These are phyloP conservation scores for Blastobasis lacticolella DNA, from an alignment of 2,888 invertebrate species.

Conservation along the genomic window DNA sequence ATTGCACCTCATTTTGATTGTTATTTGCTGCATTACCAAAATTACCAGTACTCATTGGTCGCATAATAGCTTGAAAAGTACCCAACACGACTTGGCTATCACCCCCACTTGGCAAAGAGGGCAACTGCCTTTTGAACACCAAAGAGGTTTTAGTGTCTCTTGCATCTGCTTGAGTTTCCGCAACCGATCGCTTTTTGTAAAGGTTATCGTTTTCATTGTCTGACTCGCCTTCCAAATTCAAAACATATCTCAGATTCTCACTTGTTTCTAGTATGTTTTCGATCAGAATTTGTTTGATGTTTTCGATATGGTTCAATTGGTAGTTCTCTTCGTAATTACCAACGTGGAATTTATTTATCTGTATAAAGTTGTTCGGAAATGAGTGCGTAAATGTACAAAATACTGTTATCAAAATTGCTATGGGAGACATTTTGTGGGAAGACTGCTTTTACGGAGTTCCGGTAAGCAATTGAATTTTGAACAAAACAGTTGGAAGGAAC, in stretches of 20 bases:
- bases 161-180: neutral
- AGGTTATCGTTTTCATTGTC: conserved; percentile 4
- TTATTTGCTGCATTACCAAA: neutral
- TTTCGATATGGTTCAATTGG: conserved; percentile 13
- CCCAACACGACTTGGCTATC: conserved; percentile 29
- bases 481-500: too few relatives aligned
- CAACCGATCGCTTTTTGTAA: conserved; percentile 1
- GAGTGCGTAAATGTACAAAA: neutral
- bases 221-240: conserved; percentile 19
- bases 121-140: conserved; percentile 4
- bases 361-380: conserved; percentile 10
- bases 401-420: neutral
- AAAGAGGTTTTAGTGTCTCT: neutral
- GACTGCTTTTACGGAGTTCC: too few relatives aligned
- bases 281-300: conserved; percentile 22
- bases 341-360: conserved; percentile 18
- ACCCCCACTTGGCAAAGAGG: neutral
- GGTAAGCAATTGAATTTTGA: too few relatives aligned
- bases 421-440: too few relatives aligned
- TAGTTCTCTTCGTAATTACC: conserved; percentile 9
- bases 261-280: conserved; percentile 25
- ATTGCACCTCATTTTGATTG: too few relatives aligned
- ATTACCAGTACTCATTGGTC: conserved; percentile 26
- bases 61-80: conserved; percentile 38
- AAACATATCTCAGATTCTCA: conserved; percentile 24